Conservation (phyloP, 92 coral and sea anemone species). For the Porites rus region DNA sequence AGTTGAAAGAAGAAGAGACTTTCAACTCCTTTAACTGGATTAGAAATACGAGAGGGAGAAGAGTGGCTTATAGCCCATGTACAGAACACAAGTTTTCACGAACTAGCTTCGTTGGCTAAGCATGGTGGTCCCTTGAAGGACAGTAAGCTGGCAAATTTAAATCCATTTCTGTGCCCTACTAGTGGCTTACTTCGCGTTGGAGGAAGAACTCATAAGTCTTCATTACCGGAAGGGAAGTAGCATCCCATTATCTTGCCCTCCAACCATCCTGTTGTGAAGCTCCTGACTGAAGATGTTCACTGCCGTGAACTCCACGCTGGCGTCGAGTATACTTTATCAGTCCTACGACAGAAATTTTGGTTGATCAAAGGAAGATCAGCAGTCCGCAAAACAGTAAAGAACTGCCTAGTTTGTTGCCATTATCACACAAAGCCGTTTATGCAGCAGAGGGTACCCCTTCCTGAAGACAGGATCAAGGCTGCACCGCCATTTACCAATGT, state of each 20-base stretch:
- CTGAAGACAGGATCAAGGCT: slow-evolving; percentile 50
- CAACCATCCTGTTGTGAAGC: slow-evolving; percentile 33
- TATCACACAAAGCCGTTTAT: slow-evolving; percentile 18
- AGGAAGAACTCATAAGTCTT: background rate
- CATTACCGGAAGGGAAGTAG: slow-evolving; percentile 27
- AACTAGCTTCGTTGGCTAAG: background rate
- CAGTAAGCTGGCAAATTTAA: slow-evolving; percentile 38
- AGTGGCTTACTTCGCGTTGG: slow-evolving; percentile 45
- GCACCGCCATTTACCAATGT: slow-evolving; percentile 57
- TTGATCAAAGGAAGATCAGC: slow-evolving; percentile 57
- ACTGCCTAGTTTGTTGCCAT: slow-evolving; percentile 48
- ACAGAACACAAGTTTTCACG: background rate
- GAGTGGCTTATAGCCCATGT: slow-evolving; percentile 1
- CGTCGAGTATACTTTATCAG: slow-evolving; percentile 34
- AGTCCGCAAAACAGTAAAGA: slow-evolving; percentile 28
- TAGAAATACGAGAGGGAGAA: slow-evolving; percentile 8
- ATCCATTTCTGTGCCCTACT: slow-evolving; percentile 38
- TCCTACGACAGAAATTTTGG: slow-evolving; percentile 44
- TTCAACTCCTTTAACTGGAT: background rate
- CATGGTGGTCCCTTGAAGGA: slow-evolving; percentile 1
- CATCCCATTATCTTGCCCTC: slow-evolving; percentile 38
- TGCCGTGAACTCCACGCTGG: slow-evolving; percentile 31
- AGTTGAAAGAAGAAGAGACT: slow-evolving; percentile 36
- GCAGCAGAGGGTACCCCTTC: slow-evolving; percentile 60
- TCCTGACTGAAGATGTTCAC: slow-evolving; percentile 31